phyloP scores from a whole-genome alignment of 2,888 invertebrate genomes.

The Drosophila peninsularis region DNA sequence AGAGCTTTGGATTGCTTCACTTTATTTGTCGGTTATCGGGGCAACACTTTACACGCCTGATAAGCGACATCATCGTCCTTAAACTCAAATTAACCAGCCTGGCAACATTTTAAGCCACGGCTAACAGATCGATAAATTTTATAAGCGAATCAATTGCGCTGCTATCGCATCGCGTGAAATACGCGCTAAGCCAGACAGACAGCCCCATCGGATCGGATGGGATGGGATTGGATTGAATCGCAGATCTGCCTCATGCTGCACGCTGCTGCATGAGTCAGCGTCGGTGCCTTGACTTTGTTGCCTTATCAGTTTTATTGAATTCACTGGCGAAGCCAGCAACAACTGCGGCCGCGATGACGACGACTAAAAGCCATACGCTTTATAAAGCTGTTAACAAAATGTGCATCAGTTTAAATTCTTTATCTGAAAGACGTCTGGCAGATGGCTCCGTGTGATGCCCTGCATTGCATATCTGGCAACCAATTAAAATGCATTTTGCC shows the following conservation, averaged over 20 bases:
- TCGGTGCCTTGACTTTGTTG: conserved; percentile 63
- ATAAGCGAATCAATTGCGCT: conserved; percentile 82
- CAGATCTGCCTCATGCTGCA: conserved; percentile 24
- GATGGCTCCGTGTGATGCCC: conserved; percentile 60
- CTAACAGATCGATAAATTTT: conserved; percentile 79
- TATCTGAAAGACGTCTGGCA: conserved; percentile 73
- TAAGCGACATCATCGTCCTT: conserved; percentile 46
- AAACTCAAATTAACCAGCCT: conserved; percentile 35
- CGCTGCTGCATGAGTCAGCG: conserved; percentile 46
- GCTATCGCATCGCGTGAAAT: conserved; percentile 78
- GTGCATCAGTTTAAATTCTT: conserved; percentile 83
- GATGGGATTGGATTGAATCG: conserved; percentile 21
- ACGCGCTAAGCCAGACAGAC: conserved; percentile 47
- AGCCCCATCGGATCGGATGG: conserved; percentile 34
- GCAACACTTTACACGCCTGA: conserved; percentile 63
- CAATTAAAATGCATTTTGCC: conserved; percentile 83
- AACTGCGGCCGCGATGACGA: conserved; percentile 14
- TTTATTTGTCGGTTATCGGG: conserved; percentile 47
- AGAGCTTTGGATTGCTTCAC: conserved; percentile 2
- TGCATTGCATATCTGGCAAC: conserved; percentile 81
- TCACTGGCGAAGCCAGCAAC: conserved; percentile 42
- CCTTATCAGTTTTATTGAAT: conserved; percentile 81
- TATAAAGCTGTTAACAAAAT: conserved; percentile 83
- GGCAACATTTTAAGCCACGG: conserved; percentile 58
- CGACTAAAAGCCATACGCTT: conserved; percentile 74